phyloP scores from a whole-genome alignment of 2,888 invertebrate genomes.

The Therioaphis trifolii region DNA sequence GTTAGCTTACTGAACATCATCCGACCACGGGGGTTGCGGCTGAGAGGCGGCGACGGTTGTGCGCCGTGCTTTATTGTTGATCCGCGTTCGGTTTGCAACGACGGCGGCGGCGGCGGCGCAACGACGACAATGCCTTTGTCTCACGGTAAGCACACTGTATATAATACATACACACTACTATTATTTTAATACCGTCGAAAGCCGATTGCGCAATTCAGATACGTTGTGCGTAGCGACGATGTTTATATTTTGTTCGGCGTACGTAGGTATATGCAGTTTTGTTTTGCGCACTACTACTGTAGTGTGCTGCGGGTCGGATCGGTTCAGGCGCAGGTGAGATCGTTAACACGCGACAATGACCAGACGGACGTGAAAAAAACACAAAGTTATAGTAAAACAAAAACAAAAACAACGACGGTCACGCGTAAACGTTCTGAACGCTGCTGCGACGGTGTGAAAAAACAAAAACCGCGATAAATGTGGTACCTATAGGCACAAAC shows the following conservation, averaged over 20 bases:
- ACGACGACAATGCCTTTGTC: conserved; percentile 16
- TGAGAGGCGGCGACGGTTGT: not conserved
- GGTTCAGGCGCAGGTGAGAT: too few relatives aligned
- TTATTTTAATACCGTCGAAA: too few relatives aligned
- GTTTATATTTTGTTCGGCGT: too few relatives aligned
- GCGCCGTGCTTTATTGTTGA: not conserved
- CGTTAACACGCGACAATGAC: too few relatives aligned
- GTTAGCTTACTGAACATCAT: conserved; percentile 37
- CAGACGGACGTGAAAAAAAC: too few relatives aligned
- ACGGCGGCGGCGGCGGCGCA: not conserved
- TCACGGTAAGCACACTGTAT: conserved; percentile 6
- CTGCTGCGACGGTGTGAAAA: not conserved
- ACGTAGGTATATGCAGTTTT: too few relatives aligned
- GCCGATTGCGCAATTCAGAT: too few relatives aligned
- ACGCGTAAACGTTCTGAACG: not conserved
- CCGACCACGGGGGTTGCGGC: not conserved
- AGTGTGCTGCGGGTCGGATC: too few relatives aligned
- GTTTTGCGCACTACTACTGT: too few relatives aligned
- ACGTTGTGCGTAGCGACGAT: too few relatives aligned
- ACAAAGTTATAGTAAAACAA: too few relatives aligned
- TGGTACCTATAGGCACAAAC: not conserved
- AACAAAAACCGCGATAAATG: not conserved
- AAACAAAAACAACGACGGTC: not conserved
- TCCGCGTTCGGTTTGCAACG: not conserved
- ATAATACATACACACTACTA: not conserved